Conservation (phyloP, 2,113 vertebrate genomes). For the Eptesicus fuscus region DNA sequence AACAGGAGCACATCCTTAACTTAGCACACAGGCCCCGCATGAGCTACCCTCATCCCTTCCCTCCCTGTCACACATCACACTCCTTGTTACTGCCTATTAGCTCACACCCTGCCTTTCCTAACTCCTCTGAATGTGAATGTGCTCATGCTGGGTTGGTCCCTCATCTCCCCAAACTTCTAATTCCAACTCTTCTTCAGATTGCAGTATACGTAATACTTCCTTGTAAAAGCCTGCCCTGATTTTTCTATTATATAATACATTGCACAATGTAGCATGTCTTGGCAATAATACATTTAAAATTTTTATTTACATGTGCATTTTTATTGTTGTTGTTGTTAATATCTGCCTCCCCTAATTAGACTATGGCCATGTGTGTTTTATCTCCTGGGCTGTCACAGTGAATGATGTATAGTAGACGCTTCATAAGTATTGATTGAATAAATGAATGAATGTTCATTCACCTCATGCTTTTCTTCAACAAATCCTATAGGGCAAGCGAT, state of each 20-base stretch:
- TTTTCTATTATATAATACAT: neutral
- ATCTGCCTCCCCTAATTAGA: neutral
- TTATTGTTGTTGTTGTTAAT: neutral
- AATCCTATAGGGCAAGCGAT: neutral
- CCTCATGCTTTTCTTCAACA: neutral
- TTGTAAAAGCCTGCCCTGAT: neutral
- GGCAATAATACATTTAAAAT: neutral
- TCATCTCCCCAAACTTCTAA: neutral
- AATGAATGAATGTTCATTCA: neutral
- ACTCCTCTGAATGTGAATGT: neutral
- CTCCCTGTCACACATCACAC: neutral
- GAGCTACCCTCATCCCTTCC: neutral
- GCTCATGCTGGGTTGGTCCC: neutral
- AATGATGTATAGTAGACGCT: neutral
- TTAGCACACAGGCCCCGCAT: neutral
- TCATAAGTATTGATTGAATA: neutral
- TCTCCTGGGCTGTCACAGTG: neutral
- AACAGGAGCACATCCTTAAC: neutral
- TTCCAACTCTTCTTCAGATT: neutral
- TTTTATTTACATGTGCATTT: neutral
- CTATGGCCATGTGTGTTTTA: neutral
- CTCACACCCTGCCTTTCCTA: neutral
- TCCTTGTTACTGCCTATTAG: neutral
- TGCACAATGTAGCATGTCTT: neutral
- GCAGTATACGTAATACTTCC: neutral